Evolutionary conservation across 2,888 invertebrate genomes (phyloP).

Genomic region (Acronicta psi): DNA sequence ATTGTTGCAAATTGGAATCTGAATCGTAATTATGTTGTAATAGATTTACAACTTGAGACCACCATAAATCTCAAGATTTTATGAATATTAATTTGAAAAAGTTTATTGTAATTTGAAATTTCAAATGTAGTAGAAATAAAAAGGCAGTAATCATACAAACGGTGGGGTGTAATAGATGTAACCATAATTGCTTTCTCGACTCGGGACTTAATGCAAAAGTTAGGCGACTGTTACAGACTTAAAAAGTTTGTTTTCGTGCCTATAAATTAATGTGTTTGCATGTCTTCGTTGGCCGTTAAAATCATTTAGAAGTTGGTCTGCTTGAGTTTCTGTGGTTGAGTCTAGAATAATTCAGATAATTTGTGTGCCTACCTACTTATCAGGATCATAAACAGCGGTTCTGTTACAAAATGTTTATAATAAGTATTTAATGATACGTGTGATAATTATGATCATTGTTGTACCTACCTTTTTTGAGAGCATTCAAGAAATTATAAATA

Average conservation of each 20-base stretch:
- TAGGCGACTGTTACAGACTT: conserved; percentile 75
- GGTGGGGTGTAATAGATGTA: conserved; percentile 72
- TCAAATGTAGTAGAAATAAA: conserved; percentile 54
- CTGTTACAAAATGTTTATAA: no score
- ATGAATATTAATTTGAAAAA: conserved; percentile 20
- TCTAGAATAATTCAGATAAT: conserved; percentile 31
- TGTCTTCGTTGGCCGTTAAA: conserved; percentile 73
- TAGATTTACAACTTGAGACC: conserved; percentile 49
- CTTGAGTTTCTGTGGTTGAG: conserved; percentile 46
- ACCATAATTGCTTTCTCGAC: conserved; percentile 78
- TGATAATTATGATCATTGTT: no score
- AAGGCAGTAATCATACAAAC: conserved; percentile 65
- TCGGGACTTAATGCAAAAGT: conserved; percentile 85
- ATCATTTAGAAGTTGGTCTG: conserved; percentile 57
- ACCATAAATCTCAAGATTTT: conserved; percentile 43
- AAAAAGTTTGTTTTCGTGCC: conserved; percentile 82
- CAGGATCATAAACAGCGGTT: neutral
- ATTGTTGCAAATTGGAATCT: conserved; percentile 83
- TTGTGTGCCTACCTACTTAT: neutral
- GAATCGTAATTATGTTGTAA: conserved; percentile 68
- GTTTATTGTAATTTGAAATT: conserved; percentile 57
- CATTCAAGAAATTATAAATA: no score
- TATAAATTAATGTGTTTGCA: conserved; percentile 86
- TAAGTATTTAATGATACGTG: no score
- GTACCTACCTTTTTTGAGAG: no score